Evolutionary conservation across 1,140 invertebrate species (phyloP).

Genomic region (Drosophila ambigua): DNA sequence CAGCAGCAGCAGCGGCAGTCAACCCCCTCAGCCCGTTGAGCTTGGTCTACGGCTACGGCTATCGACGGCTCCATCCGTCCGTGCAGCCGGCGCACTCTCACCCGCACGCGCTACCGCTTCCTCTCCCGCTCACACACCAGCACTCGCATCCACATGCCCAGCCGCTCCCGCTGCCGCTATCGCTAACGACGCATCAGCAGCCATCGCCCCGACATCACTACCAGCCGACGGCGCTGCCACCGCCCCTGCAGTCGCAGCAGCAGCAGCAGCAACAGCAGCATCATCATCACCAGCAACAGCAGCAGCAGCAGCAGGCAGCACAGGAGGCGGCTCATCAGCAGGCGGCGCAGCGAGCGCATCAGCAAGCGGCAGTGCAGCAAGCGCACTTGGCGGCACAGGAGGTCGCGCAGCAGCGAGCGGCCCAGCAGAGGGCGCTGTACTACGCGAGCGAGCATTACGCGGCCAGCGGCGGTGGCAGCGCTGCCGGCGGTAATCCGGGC

Average conservation of each 20-base stretch:
- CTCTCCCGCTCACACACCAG: conserved; percentile 9
- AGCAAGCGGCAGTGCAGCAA: no score
- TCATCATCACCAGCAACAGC: conserved; percentile 18
- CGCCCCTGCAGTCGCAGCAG: conserved; percentile 54
- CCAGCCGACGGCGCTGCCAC: conserved; percentile 41
- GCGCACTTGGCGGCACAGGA: no score
- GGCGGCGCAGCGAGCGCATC: no score
- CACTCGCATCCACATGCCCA: conserved; percentile 31
- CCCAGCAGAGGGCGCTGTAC: conserved; percentile 31
- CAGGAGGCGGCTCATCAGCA: no score
- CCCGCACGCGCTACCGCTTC: conserved; percentile 12
- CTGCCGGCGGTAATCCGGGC: conserved; percentile 27
- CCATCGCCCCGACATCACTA: conserved; percentile 45
- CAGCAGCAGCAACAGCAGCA: conserved; percentile 23
- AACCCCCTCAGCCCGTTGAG: conserved; percentile 20
- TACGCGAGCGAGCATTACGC: conserved; percentile 40
- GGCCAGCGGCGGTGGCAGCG: conserved; percentile 8
- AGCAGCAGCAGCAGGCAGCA: conserved; percentile 22
- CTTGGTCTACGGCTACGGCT: conserved; percentile 36
- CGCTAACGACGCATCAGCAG: conserved; percentile 15
- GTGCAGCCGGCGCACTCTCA: conserved; percentile 15
- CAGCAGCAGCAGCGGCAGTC: conserved; percentile 26
- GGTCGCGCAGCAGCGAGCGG: no score
- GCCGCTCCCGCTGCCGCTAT: conserved; percentile 15
- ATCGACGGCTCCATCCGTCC: conserved; percentile 43